phyloP scores from a whole-genome alignment of 2,797 vertebrate genomes.

The Pseudocheirus occidentalis region DNA sequence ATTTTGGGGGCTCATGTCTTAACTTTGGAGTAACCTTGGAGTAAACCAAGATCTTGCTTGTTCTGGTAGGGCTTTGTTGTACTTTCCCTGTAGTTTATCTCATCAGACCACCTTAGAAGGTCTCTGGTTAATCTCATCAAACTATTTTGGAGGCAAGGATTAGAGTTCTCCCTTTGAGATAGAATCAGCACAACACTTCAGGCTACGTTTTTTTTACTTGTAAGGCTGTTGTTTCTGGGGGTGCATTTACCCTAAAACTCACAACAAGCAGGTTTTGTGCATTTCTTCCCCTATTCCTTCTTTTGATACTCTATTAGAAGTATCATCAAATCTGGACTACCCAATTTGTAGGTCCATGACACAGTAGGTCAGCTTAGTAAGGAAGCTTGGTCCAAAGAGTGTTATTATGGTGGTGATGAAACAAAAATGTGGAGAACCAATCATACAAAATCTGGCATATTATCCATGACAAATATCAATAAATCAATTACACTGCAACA shows the following conservation, averaged over 20 bases:
- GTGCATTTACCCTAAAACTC: not conserved
- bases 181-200: not conserved
- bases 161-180: not conserved
- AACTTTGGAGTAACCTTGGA: not conserved
- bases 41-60: not conserved
- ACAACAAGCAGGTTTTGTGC: not conserved
- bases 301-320: not conserved
- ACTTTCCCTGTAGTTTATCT: not conserved
- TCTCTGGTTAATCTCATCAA: not conserved
- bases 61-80: not conserved
- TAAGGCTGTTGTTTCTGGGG: not conserved
- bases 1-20: not conserved
- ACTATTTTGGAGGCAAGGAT: not conserved
- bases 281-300: not conserved
- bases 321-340: not conserved
- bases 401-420: not conserved
- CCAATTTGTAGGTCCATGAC: not conserved
- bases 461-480: not conserved
- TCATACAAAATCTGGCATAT: not conserved
- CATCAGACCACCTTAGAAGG: not conserved
- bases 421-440: not conserved
- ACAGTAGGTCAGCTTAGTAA: not conserved
- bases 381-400: not conserved
- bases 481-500: not conserved
- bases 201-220: not conserved